phyloP scores from a whole-genome alignment of 2,888 invertebrate species.

The Neoascia interrupta region DNA sequence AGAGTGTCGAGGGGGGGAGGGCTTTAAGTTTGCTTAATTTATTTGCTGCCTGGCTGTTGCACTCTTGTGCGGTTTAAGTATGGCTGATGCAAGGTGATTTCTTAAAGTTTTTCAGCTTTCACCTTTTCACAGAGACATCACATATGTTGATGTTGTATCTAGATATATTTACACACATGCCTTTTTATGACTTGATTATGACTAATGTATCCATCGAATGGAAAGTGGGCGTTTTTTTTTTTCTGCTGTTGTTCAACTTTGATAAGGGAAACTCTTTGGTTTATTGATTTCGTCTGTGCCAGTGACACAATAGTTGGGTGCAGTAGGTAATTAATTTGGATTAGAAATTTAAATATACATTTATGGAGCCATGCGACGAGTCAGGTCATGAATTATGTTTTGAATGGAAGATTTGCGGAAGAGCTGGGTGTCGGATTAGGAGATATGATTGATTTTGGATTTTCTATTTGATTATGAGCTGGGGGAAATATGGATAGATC shows the following conservation, averaged over 20 bases:
- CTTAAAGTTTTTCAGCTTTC: slow-evolving; percentile 34
- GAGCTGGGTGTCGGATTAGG: no score
- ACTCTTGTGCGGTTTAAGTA: slow-evolving; percentile 8
- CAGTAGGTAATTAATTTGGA: slow-evolving; percentile 2
- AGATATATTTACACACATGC: slow-evolving; percentile 7
- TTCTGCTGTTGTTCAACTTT: slow-evolving; percentile 7
- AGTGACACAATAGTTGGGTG: not conserved
- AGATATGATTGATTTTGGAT: no score
- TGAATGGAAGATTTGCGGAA: no score
- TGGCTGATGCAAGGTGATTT: slow-evolving; percentile 26
- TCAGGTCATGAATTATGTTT: no score
- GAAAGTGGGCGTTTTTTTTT: slow-evolving; percentile 47
- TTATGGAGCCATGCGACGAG: no score
- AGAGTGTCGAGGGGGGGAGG: no score
- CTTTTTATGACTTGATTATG: slow-evolving; percentile 14
- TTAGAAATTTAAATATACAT: not conserved
- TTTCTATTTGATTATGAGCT: no score
- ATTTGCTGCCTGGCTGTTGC: slow-evolving; percentile 39
- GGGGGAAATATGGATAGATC: no score
- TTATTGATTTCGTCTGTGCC: not conserved
- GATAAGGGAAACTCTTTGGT: slow-evolving; percentile 28
- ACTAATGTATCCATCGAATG: slow-evolving; percentile 19
- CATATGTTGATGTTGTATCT: no score
- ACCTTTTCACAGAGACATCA: no score
- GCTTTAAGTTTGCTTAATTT: slow-evolving; percentile 8